These are phyloP conservation scores for Dendrolimus kikuchii DNA, from an alignment of 1,140 invertebrate species.

Conservation along the genomic window DNA sequence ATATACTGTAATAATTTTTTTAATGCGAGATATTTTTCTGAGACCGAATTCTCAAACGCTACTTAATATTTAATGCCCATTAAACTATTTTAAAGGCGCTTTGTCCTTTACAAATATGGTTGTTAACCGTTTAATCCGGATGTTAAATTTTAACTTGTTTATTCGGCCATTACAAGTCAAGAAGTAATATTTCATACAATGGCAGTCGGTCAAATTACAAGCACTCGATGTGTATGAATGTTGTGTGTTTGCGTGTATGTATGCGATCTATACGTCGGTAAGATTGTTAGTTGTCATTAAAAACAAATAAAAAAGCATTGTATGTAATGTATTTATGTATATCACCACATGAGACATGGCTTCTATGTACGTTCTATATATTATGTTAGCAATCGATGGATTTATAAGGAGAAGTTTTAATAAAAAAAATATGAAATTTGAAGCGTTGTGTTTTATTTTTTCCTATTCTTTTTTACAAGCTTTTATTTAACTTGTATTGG, in stretches of 20 bases:
- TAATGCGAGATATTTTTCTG: too few relatives aligned
- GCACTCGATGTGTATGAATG: slow-evolving; percentile 10
- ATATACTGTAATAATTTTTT: too few relatives aligned
- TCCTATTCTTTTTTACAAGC: too few relatives aligned
- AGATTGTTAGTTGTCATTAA: slow-evolving; percentile 21
- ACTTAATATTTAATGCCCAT: too few relatives aligned
- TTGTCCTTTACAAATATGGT: too few relatives aligned
- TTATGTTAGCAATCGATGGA: slow-evolving; percentile 42
- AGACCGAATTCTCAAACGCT: too few relatives aligned
- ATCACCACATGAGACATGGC: slow-evolving; percentile 31
- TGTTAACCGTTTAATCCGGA: too few relatives aligned
- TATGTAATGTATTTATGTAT: slow-evolving; percentile 31
- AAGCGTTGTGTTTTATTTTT: slow-evolving; percentile 13
- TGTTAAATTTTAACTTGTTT: too few relatives aligned
- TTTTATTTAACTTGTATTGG: too few relatives aligned
- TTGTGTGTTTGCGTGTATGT: slow-evolving; percentile 13
- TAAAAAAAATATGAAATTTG: slow-evolving; percentile 28
- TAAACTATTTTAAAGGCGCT: too few relatives aligned
- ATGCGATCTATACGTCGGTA: slow-evolving; percentile 13
- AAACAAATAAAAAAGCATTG: slow-evolving; percentile 8
- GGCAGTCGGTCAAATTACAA: slow-evolving; percentile 21
- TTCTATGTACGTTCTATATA: slow-evolving; percentile 38
- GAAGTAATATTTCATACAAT: slow-evolving; percentile 9
- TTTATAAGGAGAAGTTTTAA: slow-evolving; percentile 47
- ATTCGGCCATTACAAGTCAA: background rate